Evolutionary conservation across 2,113 vertebrate species (phyloP).

Genomic region (Phocoena phocoena): DNA sequence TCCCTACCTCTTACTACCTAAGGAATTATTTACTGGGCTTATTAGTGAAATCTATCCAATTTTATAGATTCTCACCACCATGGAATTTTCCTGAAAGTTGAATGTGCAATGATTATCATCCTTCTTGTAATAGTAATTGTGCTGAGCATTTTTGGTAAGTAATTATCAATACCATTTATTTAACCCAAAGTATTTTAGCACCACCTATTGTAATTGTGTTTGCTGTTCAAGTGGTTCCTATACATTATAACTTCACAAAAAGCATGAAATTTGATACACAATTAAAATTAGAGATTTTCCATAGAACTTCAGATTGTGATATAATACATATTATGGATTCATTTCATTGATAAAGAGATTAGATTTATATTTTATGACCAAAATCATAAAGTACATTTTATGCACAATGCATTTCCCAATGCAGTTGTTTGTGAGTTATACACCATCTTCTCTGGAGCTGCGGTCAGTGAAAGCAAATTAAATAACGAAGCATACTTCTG

Average conservation of each 20-base stretch:
- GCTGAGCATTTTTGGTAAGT: conserved; percentile 35
- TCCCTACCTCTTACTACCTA: background rate
- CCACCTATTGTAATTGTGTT: background rate
- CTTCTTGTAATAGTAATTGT: background rate
- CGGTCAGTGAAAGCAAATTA: background rate
- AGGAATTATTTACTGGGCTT: background rate
- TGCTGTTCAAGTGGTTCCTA: background rate
- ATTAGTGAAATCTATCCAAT: background rate
- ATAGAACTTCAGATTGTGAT: background rate
- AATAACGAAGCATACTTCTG: background rate
- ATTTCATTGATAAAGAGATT: background rate
- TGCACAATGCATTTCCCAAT: background rate
- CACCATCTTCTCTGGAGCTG: background rate
- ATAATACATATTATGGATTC: background rate
- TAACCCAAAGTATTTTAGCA: background rate
- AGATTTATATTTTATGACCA: background rate
- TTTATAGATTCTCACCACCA: background rate
- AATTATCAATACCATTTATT: background rate
- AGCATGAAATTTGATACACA: background rate
- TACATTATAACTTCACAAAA: background rate
- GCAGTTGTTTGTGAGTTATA: background rate
- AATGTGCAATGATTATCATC: background rate
- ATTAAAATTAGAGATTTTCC: background rate
- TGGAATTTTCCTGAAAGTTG: conserved; percentile 14
- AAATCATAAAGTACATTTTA: background rate